phyloP scores from a whole-genome alignment of 2,888 invertebrate species.

The Hedya salicella region DNA sequence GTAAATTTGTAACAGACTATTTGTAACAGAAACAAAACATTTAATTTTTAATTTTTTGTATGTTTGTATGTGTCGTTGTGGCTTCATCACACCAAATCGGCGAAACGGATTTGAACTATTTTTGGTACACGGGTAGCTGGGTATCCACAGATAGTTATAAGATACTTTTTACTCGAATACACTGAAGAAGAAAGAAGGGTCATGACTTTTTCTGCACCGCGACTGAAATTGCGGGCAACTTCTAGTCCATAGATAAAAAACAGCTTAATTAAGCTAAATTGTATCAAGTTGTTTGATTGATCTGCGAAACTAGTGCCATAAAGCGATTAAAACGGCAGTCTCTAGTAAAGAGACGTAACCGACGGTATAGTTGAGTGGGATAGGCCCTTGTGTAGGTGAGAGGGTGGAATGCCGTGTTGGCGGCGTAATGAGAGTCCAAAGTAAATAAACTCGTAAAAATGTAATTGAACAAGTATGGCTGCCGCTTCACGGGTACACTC shows the following conservation, averaged over 20 bases:
- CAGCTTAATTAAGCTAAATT: slow-evolving; percentile 10
- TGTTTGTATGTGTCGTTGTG: no score
- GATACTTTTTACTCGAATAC: no score
- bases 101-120: no score
- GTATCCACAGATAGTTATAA: no score
- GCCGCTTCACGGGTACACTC: slow-evolving; percentile 8
- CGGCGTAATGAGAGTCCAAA: slow-evolving; percentile 9
- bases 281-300: slow-evolving; percentile 9
- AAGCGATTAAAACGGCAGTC: slow-evolving; percentile 10
- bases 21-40: no score
- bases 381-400: neutral
- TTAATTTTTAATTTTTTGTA: no score
- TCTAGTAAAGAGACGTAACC: neutral
- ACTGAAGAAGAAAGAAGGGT: no score
- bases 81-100: no score
- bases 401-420: neutral
- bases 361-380: neutral
- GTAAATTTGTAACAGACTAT: no score
- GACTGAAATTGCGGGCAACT: no score
- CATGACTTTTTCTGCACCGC: no score
- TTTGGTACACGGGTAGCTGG: no score
- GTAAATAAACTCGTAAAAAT: slow-evolving; percentile 37
- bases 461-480: slow-evolving; percentile 38
- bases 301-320: slow-evolving; percentile 11
- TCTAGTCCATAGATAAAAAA: slow-evolving; percentile 1